Evolutionary conservation across 2,113 vertebrate genomes (phyloP).

Genomic region (Cnemophilus loriae): DNA sequence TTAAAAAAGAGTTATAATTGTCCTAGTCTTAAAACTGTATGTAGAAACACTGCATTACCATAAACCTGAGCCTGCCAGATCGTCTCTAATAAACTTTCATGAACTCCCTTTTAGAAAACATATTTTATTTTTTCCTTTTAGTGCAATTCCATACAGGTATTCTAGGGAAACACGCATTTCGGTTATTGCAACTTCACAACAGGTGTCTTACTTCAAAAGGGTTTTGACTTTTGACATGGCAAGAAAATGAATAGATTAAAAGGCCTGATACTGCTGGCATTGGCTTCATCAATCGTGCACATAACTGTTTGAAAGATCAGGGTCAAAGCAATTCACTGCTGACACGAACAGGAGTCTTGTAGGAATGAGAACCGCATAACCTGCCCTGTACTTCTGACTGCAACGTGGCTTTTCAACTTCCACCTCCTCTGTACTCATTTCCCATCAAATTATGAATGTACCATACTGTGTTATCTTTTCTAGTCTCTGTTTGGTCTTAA

Average conservation of each 20-base stretch:
- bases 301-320: not conserved
- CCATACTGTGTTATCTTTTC: not conserved
- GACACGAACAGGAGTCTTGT: not conserved
- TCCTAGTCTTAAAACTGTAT: conserved; percentile 58
- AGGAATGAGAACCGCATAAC: not conserved
- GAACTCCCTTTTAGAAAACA: not conserved
- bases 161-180: not conserved
- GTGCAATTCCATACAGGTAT: conserved; percentile 28
- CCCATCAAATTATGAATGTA: not conserved
- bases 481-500: not conserved
- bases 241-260: not conserved
- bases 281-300: not conserved
- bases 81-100: not conserved
- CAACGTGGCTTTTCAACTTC: not conserved
- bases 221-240: not conserved
- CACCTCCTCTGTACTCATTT: not conserved
- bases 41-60: conserved; percentile 32
- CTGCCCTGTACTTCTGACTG: not conserved
- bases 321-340: not conserved
- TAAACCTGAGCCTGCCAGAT: conserved; percentile 30
- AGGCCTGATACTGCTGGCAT: not conserved
- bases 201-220: not conserved
- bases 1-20: conserved; percentile 29
- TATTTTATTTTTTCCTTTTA: not conserved
- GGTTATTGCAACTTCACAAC: not conserved